phyloP scores from a whole-genome alignment of 2,888 invertebrate species.

The Andrena marginata region DNA sequence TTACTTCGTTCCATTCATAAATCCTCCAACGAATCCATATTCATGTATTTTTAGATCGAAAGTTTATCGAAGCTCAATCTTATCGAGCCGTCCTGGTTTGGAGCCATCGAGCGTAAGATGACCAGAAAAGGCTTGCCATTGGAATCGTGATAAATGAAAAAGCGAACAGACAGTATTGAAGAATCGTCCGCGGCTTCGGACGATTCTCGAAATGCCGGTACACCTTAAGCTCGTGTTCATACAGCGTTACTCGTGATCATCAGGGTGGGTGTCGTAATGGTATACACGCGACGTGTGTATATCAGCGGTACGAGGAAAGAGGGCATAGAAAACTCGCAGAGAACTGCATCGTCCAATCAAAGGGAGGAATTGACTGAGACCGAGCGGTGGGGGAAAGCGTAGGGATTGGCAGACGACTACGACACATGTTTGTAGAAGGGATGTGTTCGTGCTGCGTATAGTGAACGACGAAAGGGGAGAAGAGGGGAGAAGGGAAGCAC shows the following conservation, averaged over 20 bases:
- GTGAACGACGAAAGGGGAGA: constrained; percentile 33
- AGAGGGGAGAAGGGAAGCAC: constrained; percentile 52
- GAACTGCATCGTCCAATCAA: constrained; percentile 64
- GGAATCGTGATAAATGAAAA: constrained; percentile 28
- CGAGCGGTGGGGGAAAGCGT: constrained; percentile 47
- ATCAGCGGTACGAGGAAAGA: constrained; percentile 61
- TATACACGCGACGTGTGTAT: constrained; percentile 62
- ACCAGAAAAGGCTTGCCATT: constrained; percentile 17
- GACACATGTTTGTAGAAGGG: constrained; percentile 61
- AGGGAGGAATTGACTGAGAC: constrained; percentile 59
- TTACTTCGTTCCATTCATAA: no score
- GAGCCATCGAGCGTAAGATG: not conserved
- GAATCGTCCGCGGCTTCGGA: constrained; percentile 16
- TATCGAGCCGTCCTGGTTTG: constrained; percentile 6
- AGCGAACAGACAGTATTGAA: constrained; percentile 10
- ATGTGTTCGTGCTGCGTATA: constrained; percentile 64
- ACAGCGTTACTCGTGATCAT: constrained; percentile 56
- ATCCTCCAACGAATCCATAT: not conserved
- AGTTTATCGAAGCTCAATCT: constrained; percentile 8
- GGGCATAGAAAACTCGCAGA: constrained; percentile 66
- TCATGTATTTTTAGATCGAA: constrained; percentile 14
- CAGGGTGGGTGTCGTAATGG: constrained; percentile 62
- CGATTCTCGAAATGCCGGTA: constrained; percentile 49
- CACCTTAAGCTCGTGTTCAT: constrained; percentile 64
- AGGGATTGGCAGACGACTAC: constrained; percentile 63